Percentiles rank a stretch among this genome's conserved stretches.
These are phyloP conservation scores for Melanostigma gelatinosum DNA, from an alignment of 2,113 vertebrate genomes.

Conservation along the genomic window DNA sequence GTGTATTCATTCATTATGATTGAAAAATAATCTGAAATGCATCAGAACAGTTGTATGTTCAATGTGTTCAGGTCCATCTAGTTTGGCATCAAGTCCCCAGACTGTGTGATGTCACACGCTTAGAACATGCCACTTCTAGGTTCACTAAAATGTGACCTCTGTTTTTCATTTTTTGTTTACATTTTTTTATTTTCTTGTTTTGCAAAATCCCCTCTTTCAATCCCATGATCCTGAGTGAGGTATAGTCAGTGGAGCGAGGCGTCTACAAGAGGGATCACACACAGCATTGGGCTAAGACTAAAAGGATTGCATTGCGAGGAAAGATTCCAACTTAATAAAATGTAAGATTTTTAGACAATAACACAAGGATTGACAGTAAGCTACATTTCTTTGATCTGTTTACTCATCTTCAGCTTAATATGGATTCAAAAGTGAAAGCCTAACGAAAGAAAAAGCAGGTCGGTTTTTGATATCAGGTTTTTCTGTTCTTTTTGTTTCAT, in stretches of 20 bases:
- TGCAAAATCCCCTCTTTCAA: conserved; percentile 11
- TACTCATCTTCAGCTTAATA: conserved; percentile 22
- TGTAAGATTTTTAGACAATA: conserved; percentile 26
- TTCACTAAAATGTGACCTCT: neutral
- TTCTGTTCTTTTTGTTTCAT: conserved; percentile 15
- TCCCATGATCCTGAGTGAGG: conserved; percentile 7
- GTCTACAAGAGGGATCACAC: neutral
- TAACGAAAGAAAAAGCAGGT: neutral
- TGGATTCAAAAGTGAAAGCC: conserved; percentile 24
- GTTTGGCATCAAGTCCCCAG: neutral
- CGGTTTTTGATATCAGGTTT: conserved; percentile 18
- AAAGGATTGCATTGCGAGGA: neutral
- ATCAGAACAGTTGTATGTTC: neutral
- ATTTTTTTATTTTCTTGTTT: conserved; percentile 5
- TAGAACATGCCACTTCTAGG: neutral
- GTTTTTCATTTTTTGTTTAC: neutral
- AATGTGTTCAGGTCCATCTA: neutral
- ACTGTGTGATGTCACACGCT: neutral
- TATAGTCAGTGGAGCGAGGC: neutral
- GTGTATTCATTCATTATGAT: neutral
- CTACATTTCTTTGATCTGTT: conserved; percentile 12
- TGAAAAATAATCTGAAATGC: neutral
- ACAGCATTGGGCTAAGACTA: neutral
- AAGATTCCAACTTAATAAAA: conserved; percentile 11
- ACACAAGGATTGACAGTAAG: neutral